Evolutionary conservation across 2,888 invertebrate species (phyloP).

Genomic region (Caenorhabditis japonica): DNA sequence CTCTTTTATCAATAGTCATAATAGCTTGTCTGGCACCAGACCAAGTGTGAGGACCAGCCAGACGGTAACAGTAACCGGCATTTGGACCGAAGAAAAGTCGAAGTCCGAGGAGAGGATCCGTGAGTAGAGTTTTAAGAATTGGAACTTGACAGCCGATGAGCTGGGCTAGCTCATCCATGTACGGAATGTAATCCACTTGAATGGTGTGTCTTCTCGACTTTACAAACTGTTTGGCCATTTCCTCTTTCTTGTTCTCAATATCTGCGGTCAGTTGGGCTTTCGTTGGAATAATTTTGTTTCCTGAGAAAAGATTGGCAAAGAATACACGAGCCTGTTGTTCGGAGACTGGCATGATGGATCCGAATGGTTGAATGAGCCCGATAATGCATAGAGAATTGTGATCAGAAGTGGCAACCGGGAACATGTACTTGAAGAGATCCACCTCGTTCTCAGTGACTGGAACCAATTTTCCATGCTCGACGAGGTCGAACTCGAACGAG

Average conservation of each 20-base stretch:
- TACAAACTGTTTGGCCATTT: conserved; percentile 70
- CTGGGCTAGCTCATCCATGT: conserved; percentile 79
- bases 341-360: conserved; percentile 79
- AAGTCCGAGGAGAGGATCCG: conserved; percentile 65
- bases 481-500: conserved; percentile 78
- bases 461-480: conserved; percentile 73
- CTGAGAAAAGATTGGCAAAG: conserved; percentile 63
- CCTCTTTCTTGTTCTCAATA: conserved; percentile 71
- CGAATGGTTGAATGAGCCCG: conserved; percentile 79
- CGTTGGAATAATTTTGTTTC: conserved; percentile 35
- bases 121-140: conserved; percentile 72
- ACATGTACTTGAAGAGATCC: conserved; percentile 78
- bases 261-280: conserved; percentile 77
- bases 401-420: conserved; percentile 76
- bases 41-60: conserved; percentile 66
- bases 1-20: conserved; percentile 58
- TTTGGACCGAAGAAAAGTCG: conserved; percentile 57
- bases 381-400: conserved; percentile 79
- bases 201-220: conserved; percentile 78
- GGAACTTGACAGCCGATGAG: conserved; percentile 78
- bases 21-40: conserved; percentile 67
- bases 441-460: conserved; percentile 70
- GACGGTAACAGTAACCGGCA: conserved; percentile 62
- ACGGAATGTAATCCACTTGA: conserved; percentile 78
- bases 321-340: conserved; percentile 80